Conservation (phyloP, 2,797 vertebrate species). For the Iguana delicatissima region DNA sequence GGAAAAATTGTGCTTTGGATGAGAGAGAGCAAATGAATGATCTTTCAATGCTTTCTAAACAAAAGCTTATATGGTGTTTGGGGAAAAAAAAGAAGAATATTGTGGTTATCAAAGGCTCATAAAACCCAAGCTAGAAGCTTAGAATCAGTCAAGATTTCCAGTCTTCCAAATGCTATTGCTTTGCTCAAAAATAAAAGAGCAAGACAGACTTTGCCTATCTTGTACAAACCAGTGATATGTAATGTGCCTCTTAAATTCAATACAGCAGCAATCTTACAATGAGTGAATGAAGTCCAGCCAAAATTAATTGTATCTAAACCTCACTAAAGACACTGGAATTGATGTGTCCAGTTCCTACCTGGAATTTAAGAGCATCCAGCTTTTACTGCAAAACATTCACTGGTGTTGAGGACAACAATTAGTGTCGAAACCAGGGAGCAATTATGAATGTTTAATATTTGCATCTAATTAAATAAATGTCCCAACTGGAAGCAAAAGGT, state of each 20-base stretch:
- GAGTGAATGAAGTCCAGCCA: not conserved
- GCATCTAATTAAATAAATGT: not conserved
- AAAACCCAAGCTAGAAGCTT: slow-evolving; percentile 65
- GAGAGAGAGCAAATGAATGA: slow-evolving; percentile 62
- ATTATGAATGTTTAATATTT: slow-evolving; percentile 46
- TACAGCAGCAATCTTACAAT: slow-evolving; percentile 46
- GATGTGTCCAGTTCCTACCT: not conserved
- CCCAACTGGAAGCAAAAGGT: slow-evolving; percentile 44
- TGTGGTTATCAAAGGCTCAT: slow-evolving; percentile 50
- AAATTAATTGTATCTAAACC: slow-evolving; percentile 17
- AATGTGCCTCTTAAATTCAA: slow-evolving; percentile 59
- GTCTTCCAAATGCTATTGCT: slow-evolving; percentile 57
- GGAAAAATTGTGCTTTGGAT: slow-evolving; percentile 55
- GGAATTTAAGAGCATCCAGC: not conserved
- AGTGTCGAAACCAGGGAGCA: slow-evolving; percentile 44
- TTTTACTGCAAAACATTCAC: not conserved
- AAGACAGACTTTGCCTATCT: slow-evolving; percentile 39
- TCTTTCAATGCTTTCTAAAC: slow-evolving; percentile 56
- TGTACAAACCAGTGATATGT: slow-evolving; percentile 56
- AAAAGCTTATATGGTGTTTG: slow-evolving; percentile 51
- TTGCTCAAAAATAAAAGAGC: slow-evolving; percentile 62
- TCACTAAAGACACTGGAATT: not conserved
- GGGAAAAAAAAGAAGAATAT: slow-evolving; percentile 42
- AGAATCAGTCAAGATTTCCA: slow-evolving; percentile 59
- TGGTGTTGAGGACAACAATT: slow-evolving; percentile 38